Evolutionary conservation across 2,888 invertebrate genomes (phyloP).

Genomic region (Drosophila macrospina): DNA sequence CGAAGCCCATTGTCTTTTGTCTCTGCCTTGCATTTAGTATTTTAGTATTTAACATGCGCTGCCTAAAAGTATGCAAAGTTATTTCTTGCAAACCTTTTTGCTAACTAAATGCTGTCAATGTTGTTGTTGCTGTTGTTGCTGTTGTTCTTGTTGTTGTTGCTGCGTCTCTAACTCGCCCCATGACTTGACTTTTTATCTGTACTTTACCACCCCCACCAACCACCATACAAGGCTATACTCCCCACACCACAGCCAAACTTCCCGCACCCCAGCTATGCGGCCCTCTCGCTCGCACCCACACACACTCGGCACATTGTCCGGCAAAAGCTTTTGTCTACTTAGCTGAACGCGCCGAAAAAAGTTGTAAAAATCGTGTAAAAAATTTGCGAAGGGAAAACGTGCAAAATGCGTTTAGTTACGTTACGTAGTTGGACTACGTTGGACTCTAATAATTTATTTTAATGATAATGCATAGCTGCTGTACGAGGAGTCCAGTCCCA

Average conservation of each 20-base stretch:
- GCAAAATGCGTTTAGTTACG: conserved; percentile 76
- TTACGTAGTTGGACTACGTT: conserved; percentile 42
- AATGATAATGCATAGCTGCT: conserved; percentile 76
- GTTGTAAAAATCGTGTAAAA: conserved; percentile 81
- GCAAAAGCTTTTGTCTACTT: conserved; percentile 75
- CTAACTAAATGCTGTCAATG: conserved; percentile 60
- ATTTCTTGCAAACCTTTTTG: conserved; percentile 70
- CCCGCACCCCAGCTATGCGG: background rate
- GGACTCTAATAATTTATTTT: conserved; percentile 78
- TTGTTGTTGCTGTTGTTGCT: no score
- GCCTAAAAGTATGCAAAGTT: conserved; percentile 81
- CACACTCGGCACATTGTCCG: conserved; percentile 34
- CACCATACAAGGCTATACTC: background rate
- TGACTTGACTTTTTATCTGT: conserved; percentile 74
- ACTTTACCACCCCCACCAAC: conserved; percentile 4
- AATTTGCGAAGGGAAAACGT: conserved; percentile 74
- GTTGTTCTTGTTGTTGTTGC: conserved; percentile 30
- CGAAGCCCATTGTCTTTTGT: conserved; percentile 59
- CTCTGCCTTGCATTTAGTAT: conserved; percentile 58
- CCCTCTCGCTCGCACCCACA: no score
- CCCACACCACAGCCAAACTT: background rate
- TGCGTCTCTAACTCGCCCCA: conserved; percentile 66
- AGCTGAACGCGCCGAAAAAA: conserved; percentile 66
- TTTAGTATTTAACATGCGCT: conserved; percentile 73
- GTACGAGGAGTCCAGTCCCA: conserved; percentile 47